phyloP scores from a whole-genome alignment of 2,888 invertebrate species.

The Scotopteryx bipunctaria region DNA sequence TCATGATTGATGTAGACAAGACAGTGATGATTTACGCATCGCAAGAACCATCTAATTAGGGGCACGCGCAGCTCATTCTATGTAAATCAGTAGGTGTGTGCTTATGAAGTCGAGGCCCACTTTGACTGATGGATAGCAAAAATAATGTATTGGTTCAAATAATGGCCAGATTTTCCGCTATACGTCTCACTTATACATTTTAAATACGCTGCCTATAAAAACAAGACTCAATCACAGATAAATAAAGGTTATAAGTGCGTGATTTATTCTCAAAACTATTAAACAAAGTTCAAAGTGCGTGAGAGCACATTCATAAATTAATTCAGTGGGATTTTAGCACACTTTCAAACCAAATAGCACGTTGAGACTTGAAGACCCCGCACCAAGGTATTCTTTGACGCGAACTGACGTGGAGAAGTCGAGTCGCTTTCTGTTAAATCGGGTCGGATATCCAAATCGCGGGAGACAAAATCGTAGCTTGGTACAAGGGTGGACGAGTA shows the following conservation, averaged over 20 bases:
- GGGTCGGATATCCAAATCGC: conserved; percentile 51
- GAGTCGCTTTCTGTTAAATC: conserved; percentile 24
- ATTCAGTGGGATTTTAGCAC: conserved; percentile 60
- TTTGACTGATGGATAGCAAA: neutral
- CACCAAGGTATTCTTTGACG: conserved; percentile 50
- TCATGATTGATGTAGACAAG: conserved; percentile 49
- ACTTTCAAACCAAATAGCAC: conserved; percentile 61
- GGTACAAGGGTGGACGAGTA: conserved; percentile 78
- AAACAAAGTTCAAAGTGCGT: conserved; percentile 35
- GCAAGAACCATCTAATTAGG: conserved; percentile 68
- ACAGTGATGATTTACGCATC: conserved; percentile 66
- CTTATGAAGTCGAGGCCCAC: conserved; percentile 6
- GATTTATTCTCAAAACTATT: conserved; percentile 20
- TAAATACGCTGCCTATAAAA: neutral
- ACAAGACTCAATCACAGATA: neutral
- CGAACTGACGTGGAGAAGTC: conserved; percentile 21
- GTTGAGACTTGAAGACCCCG: conserved; percentile 60
- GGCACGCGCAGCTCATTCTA: conserved; percentile 65
- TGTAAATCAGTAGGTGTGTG: conserved; percentile 53
- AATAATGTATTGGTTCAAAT: neutral
- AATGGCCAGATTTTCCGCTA: neutral
- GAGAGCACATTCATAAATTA: conserved; percentile 55
- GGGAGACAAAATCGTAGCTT: conserved; percentile 58
- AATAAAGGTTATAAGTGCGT: neutral
- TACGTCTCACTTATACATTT: too few relatives aligned